A percentile compares a stretch with the other conserved stretches of the same genome.
Evolutionary conservation across 2,113 vertebrate species (phyloP).

Genomic region (Felis catus): F.catus_Fca126_mat1.0 CM031421.1:55715501-55716000

Average conservation of each 20-base stretch:
- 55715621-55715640: not conserved
- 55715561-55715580: not conserved
- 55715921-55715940: not conserved
- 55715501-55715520: too few species aligned
- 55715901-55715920: fast-evolving
- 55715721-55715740: not conserved
- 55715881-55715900: not conserved
- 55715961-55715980: not conserved
- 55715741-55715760: not conserved
- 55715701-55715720: not conserved
- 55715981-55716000: fast-evolving
- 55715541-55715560: not conserved
- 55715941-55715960: not conserved
- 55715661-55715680: not conserved
- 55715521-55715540: too few species aligned
- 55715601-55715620: not conserved
- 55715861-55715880: not conserved
- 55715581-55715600: not conserved
- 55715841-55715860: not conserved
- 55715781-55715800: not conserved
- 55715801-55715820: not conserved
- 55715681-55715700: not conserved
- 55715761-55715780: fast-evolving
- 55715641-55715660: not conserved
- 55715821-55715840: not conserved